Percentiles rank a stretch among this genome's conserved stretches.
These are phyloP conservation scores for Gonioctena quinquepunctata DNA, from an alignment of 1,140 invertebrate species.

Conservation along the genomic window DNA sequence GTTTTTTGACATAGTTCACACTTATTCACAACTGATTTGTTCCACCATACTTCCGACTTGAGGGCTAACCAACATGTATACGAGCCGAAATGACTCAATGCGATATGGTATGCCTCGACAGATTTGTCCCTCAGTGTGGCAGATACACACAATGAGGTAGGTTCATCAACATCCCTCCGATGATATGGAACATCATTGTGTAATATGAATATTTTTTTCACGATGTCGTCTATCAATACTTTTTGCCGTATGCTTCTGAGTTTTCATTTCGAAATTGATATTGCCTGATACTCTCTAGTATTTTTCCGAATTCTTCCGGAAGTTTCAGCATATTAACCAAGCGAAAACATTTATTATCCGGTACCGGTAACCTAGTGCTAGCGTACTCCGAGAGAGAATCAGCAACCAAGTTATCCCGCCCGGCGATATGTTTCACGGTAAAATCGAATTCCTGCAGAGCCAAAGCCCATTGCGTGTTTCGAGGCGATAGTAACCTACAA, in stretches of 20 bases:
- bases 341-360: background rate
- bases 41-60: background rate
- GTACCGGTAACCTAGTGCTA: background rate
- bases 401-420: constrained; percentile 8
- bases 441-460: background rate
- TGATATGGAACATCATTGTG: no score
- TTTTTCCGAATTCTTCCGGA: background rate
- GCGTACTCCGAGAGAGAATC: constrained; percentile 1
- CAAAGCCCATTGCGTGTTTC: background rate
- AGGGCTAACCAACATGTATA: background rate
- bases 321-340: background rate
- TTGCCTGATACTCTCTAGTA: background rate
- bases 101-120: constrained; percentile 2
- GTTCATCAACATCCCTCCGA: background rate
- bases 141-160: constrained; percentile 16
- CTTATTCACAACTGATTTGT: background rate
- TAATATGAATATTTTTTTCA: no score
- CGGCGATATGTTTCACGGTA: constrained; percentile 1
- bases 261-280: background rate
- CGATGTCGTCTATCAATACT: no score
- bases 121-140: background rate
- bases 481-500: background rate
- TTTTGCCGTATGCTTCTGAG: no score
- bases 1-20: background rate
- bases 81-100: constrained; percentile 15